Base-by-base conservation (phyloP, 1,140 invertebrate genomes). In the Bombus picipes region DNA sequence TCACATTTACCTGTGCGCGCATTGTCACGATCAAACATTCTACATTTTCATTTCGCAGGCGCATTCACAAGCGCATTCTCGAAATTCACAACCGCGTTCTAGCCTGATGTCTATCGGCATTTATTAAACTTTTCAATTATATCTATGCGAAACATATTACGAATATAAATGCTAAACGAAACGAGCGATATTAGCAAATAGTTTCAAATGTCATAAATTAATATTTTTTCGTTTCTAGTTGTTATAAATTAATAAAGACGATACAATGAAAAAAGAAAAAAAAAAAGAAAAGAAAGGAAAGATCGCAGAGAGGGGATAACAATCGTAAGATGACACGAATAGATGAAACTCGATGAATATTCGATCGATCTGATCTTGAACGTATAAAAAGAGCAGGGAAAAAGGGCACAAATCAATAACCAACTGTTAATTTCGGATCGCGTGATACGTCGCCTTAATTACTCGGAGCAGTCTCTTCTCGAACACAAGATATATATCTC, bases 381-480 rank as follows among this genome's bases (percentile, higher is more conserved):
- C 15, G 47, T 43, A 12, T 5, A 9, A 5, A 41, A 59, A 81
- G 22, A 81, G 22, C 2, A 72, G 2, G 28, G 34, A 47, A 39
- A 13, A 34, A 18, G 37, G n/a, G 25, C n/a, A 8, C n/a, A 71
- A 74, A 82, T 82, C 57, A 47, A 82, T 82, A 74, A 74, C 9
- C 43, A 59, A 22, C 73, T 32, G 73, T 83, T 68, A 77, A 83
- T 77, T 57, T 62, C 8, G 34, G 73, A 83, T 83, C 81, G 81
- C 81, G 81, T 83, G 81, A 83, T 83, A 74, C 41, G 43, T 47
- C 81, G 43, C 43, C 62, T 83, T 83, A 83, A 83, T 83, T 83
- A 77, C 22, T 65, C 10, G 15, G 2, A 22, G 18, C 68, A 62
- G 57, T 8, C 39, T 59, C 73, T 83, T 34, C 73, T 41, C 65